These are phyloP conservation scores for Geodia barretti DNA, from an alignment of 37 sponge, comb jelly and placozoan species.

Conservation along the genomic window DNA sequence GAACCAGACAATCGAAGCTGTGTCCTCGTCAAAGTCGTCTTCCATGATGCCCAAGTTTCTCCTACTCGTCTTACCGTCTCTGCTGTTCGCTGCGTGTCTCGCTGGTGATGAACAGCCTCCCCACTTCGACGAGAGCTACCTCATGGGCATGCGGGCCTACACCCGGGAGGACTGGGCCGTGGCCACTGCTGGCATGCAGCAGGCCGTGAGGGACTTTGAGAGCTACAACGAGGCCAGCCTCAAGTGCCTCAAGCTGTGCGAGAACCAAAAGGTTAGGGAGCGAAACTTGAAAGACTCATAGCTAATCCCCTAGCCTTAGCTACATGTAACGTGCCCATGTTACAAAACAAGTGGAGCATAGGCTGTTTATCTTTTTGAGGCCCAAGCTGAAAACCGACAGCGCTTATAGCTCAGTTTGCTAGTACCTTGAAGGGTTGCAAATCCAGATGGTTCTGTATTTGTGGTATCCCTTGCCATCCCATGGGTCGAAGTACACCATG, in stretches of 20 bases:
- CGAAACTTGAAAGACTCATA: too few relatives aligned
- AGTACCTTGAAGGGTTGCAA: too few relatives aligned
- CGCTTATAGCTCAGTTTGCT: too few relatives aligned
- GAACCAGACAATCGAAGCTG: conserved; percentile 1
- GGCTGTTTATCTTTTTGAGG: too few relatives aligned
- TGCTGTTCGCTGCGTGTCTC: neutral
- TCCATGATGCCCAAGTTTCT: neutral
- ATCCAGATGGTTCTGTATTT: too few relatives aligned
- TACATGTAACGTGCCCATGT: too few relatives aligned
- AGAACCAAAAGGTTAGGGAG: neutral
- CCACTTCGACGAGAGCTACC: conserved; percentile 44
- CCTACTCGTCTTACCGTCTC: neutral
- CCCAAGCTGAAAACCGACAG: too few relatives aligned
- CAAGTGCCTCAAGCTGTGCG: neutral
- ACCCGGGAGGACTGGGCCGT: conserved; percentile 17
- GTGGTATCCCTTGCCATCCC: too few relatives aligned
- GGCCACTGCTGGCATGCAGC: conserved; percentile 4
- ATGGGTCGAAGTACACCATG: too few relatives aligned
- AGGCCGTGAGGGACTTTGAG: conserved; percentile 1
- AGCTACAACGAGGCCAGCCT: neutral
- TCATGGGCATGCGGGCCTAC: conserved; percentile 40
- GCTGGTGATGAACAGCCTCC: neutral
- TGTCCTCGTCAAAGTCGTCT: neutral
- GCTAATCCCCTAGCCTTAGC: too few relatives aligned
- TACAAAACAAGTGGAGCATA: too few relatives aligned